These are phyloP conservation scores for Pipistrellus nathusii DNA, from an alignment of 2,797 vertebrate genomes.

Conservation along the genomic window DNA sequence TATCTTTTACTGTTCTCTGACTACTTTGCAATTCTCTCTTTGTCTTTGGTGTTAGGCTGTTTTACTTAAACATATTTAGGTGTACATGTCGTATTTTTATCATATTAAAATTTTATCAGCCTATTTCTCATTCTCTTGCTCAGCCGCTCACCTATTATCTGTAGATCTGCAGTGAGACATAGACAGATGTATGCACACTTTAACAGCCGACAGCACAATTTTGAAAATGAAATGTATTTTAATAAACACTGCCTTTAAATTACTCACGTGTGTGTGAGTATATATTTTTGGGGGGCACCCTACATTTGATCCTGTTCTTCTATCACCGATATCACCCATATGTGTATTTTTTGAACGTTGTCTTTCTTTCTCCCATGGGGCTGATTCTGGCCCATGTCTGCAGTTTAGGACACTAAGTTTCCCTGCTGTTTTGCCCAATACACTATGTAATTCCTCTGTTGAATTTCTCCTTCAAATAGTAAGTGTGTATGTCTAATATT, in stretches of 20 bases:
- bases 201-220: too few species aligned
- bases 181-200: too few species aligned
- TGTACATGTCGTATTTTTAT: background rate
- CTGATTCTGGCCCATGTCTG: background rate
- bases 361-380: background rate
- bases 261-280: too few species aligned
- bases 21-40: background rate
- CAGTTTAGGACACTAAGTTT: background rate
- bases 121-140: background rate
- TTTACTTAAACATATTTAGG: background rate
- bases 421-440: background rate
- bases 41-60: background rate
- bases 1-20: background rate
- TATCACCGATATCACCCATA: background rate
- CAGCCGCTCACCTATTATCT: background rate
- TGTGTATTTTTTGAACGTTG: too few species aligned
- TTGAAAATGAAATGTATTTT: too few species aligned
- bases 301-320: background rate
- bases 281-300: too few species aligned
- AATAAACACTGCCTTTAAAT: too few species aligned
- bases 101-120: background rate
- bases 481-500: background rate
- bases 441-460: background rate
- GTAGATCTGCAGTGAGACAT: background rate
- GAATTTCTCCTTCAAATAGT: background rate